Evolutionary conservation across 2,888 invertebrate genomes (phyloP).

Genomic region (Anarsia innoxiella): DNA sequence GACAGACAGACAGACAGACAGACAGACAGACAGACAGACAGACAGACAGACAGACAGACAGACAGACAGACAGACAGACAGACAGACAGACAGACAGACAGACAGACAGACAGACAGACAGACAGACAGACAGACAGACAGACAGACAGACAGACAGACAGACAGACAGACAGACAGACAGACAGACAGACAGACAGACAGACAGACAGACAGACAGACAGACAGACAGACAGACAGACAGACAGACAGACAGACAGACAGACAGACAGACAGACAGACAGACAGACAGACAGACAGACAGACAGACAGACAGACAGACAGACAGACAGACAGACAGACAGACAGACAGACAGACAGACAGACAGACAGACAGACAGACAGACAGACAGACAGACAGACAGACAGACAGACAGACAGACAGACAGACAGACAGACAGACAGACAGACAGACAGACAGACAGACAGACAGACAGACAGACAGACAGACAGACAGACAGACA

Average conservation of each 20-base stretch:
- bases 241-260: conserved; percentile 1
- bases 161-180: conserved; percentile 1
- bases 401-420: conserved; percentile 1
- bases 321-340: conserved; percentile 1
- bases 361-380: conserved; percentile 1
- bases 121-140: conserved; percentile 1
- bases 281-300: conserved; percentile 1
- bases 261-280: conserved; percentile 1
- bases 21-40: conserved; percentile 1
- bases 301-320: conserved; percentile 1
- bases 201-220: conserved; percentile 1
- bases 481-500: conserved; percentile 1
- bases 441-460: conserved; percentile 1
- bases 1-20: conserved; percentile 1
- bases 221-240: conserved; percentile 1
- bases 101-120: conserved; percentile 1
- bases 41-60: conserved; percentile 1
- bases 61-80: conserved; percentile 1
- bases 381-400: conserved; percentile 1
- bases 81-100: conserved; percentile 1
- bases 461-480: conserved; percentile 1
- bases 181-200: conserved; percentile 1
- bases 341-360: conserved; percentile 1
- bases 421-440: conserved; percentile 1
- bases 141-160: conserved; percentile 1